Percentiles rank a stretch among this genome's conserved stretches.
phyloP scores from a whole-genome alignment of 2,797 vertebrate species.

The Trematomus bernacchii region DNA sequence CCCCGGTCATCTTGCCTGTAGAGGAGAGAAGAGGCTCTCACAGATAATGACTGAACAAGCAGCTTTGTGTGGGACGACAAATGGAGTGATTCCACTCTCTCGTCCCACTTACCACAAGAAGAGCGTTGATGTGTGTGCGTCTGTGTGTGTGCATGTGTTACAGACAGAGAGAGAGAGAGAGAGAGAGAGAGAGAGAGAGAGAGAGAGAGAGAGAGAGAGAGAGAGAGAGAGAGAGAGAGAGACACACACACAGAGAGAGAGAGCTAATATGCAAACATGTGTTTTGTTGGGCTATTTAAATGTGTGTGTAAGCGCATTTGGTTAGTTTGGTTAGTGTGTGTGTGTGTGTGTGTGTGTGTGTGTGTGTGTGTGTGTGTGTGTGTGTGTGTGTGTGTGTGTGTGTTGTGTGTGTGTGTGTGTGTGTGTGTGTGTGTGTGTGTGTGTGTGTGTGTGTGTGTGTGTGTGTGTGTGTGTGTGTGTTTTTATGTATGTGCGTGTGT shows the following conservation, averaged over 20 bases:
- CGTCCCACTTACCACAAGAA: conserved; percentile 72
- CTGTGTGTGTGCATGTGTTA: conserved; percentile 38
- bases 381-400: no score
- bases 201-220: conserved; percentile 33
- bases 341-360: no score
- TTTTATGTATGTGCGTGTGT: conserved; percentile 28
- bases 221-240: conserved; percentile 23
- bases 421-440: conserved; percentile 34
- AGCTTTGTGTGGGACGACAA: conserved; percentile 82
- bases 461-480: conserved; percentile 36
- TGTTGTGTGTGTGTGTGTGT: background rate
- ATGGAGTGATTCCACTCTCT: conserved; percentile 82
- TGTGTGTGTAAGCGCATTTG: conserved; percentile 66
- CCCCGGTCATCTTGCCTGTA: conserved; percentile 78
- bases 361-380: no score
- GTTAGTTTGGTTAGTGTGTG: conserved; percentile 59
- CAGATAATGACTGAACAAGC: conserved; percentile 85
- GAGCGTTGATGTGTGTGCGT: conserved; percentile 55
- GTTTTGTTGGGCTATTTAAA: conserved; percentile 72
- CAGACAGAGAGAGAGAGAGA: background rate
- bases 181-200: background rate
- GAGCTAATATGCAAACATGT: conserved; percentile 67
- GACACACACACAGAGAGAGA: background rate
- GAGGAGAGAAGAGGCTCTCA: conserved; percentile 81
- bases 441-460: conserved; percentile 29